Base-by-base conservation (phyloP, 1,140 invertebrate genomes). In the Ceratosolen solmsi region DNA sequence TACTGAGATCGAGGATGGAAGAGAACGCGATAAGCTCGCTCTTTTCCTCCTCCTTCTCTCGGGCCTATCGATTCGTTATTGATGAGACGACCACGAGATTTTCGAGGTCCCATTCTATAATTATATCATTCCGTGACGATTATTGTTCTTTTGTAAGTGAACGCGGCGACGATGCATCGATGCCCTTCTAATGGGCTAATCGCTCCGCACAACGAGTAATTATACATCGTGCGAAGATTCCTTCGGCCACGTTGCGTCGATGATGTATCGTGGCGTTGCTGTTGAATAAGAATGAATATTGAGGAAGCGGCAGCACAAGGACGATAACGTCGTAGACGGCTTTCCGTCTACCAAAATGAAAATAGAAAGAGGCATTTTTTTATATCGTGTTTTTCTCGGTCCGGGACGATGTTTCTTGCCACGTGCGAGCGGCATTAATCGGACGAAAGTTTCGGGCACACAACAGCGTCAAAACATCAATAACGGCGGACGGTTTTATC, bases 401-500 rank as follows among this genome's bases (percentile, higher is more conserved):
- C 27, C n/a, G 17, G 7, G 27, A 27, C 0, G 49, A 54, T 25
- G 25, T 72, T 73, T 73, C 49, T 73, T 73, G 20, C 17, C 0
- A 3, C 22, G 30, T 1, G 8, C 41, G 9, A 20, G n/a, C n/a
- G 49, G 17, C 22, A 41, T 20, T 72, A 51, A 72, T 41, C 27
- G 49, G 5, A 9, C 25, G 15, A 36, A 73, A 73, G 41, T 73
- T 73, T 56, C 46, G 27, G 71, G 20, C 17, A 68, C 68, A 49
- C 8, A 70, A 41, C 41, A 58, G 77, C 77, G 51, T 70, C 38
- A 70, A 79, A 79, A 72, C 68, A 79, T 79, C 77, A 72, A 79
- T 79, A 79, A 79, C n/a, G 11, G 30, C 7, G 20, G 68, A 54
- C 68, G 65, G 68, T 71, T 79, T 79, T 72, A 79, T 79, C 65